Base-by-base conservation (phyloP, 2,888 invertebrate genomes). In the Spilarctia lutea region DNA sequence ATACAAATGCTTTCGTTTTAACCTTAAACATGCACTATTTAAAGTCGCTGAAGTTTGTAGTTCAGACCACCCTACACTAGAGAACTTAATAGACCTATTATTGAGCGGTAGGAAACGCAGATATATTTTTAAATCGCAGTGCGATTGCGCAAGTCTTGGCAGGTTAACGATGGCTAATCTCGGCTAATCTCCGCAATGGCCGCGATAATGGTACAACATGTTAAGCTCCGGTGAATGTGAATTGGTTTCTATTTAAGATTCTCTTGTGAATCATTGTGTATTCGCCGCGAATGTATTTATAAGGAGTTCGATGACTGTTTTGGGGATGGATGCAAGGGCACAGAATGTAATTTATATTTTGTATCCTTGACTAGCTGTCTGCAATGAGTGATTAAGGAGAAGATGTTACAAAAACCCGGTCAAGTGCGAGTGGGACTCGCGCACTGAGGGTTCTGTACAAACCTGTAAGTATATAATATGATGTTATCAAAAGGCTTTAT, bases 21-120 rank as follows among this genome's bases (percentile, higher is more conserved):
- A 56, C 11, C 56, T 56, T 56, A 7, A 56, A 56, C n/a, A 7
- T 56, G n/a, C 0, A n/a, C 11, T 0, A 13, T 56, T 56, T 3
- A 60, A 13, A 27, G 6, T n/a, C n/a, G 72, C 65, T 18, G 24
- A 52, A 74, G 73, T 72, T 75, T 76, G 10, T 77, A 73, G 18
- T 45, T 83, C 75, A 79, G 8, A 74, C 77, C 79, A 80, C 45
- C 52, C 73, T 75, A 71, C 27, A 78, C 68, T 18, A 33, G 10
- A 81, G 79, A 81, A 83, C 81, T 85, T 87, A 87, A 87, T 86
- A 86, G 86, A 85, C 80, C 87, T 82, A 88, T 84, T 83, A 83
- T 86, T 81, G 85, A 85, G 78, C 65, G 65, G 82, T 83, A 87
- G 85, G 85, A 88, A 88, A 85, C 83, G 82, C 79, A 83, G 79